phyloP scores from a whole-genome alignment of 1,140 invertebrate species.

The Macrotrachela quadricornifera region DNA sequence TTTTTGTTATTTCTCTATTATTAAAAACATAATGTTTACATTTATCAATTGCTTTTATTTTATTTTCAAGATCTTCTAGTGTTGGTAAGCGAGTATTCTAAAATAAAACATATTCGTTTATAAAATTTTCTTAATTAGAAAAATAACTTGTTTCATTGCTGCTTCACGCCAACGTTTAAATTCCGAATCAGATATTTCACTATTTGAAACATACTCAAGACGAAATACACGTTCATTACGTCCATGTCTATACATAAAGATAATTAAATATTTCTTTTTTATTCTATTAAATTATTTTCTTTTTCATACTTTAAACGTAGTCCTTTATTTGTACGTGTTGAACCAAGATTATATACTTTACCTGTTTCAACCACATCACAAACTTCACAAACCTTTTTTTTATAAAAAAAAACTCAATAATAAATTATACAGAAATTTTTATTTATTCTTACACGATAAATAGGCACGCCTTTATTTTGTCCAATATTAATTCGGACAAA shows the following conservation, averaged over 20 bases:
- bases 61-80: conserved; percentile 1
- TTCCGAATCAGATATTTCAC: conserved; percentile 73
- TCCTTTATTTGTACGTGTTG: conserved; percentile 74
- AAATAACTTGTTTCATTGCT: conserved; percentile 44
- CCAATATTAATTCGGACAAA: conserved; percentile 91
- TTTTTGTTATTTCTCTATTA: conserved; percentile 30
- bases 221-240: conserved; percentile 71
- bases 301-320: conserved; percentile 35
- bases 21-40: too few relatives aligned
- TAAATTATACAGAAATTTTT: background rate
- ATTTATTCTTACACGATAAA: conserved; percentile 50
- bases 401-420: background rate
- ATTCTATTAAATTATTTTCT: background rate
- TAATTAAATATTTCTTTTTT: background rate
- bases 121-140: background rate
- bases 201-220: conserved; percentile 90
- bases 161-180: conserved; percentile 76
- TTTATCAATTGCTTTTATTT: conserved; percentile 2
- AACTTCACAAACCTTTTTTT: conserved; percentile 56
- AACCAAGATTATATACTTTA: conserved; percentile 67
- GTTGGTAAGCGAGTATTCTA: background rate
- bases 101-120: background rate
- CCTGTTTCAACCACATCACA: conserved; percentile 79
- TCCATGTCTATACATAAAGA: conserved; percentile 45
- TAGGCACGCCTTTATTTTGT: conserved; percentile 53